Percentiles rank a stretch among this genome's conserved stretches.
Evolutionary conservation across 2,797 vertebrate genomes (phyloP).

Genomic region (Onychomys leucogaster): DNA sequence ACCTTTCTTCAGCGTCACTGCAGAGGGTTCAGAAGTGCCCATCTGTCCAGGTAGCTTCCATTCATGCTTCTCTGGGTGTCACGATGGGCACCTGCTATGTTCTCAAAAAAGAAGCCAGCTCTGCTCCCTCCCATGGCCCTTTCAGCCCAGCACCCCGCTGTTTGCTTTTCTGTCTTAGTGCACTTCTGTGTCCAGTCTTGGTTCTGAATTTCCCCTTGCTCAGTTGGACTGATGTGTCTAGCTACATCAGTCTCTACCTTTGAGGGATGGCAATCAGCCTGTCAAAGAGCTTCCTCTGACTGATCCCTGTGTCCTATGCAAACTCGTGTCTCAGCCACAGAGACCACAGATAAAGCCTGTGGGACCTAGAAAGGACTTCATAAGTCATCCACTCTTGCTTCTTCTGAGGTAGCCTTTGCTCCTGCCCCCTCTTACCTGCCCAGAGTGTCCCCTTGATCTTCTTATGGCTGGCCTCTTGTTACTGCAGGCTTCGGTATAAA

Average conservation of each 20-base stretch:
- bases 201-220: conserved; percentile 25
- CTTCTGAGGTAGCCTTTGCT: not conserved
- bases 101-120: not conserved
- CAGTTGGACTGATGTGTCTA: not conserved
- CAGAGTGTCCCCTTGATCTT: not conserved
- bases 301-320: not conserved
- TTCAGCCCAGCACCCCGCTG: not conserved
- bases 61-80: not conserved
- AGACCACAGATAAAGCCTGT: not conserved
- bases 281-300: not conserved
- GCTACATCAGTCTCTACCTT: not conserved
- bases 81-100: not conserved
- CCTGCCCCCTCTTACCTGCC: not conserved
- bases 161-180: not conserved
- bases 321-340: not conserved
- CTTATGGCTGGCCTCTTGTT: not conserved
- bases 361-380: not conserved
- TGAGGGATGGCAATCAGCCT: not conserved
- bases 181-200: not conserved
- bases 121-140: not conserved
- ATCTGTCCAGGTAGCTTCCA: not conserved
- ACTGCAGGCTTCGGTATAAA: not conserved
- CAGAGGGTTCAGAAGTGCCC: not conserved
- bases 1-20: not conserved
- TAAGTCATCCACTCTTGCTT: not conserved